Evolutionary conservation across 2,797 vertebrate genomes (phyloP).

Genomic region (Cyclura pinguis): DNA sequence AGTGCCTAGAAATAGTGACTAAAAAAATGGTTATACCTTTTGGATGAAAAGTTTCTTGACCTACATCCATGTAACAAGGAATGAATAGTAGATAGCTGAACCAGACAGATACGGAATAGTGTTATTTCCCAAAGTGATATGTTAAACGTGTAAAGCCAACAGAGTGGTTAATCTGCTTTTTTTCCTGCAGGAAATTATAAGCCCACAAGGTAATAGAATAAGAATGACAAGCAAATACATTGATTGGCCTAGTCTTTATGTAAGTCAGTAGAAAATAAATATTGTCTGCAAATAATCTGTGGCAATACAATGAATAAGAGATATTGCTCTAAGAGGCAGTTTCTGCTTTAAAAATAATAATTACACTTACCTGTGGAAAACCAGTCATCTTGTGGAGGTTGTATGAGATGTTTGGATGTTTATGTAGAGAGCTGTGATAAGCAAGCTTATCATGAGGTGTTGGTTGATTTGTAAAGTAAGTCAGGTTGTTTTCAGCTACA

Average conservation of each 20-base stretch:
- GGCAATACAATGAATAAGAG: neutral
- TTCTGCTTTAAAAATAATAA: neutral
- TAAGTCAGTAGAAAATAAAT: no score
- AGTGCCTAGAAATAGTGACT: neutral
- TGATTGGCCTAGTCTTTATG: no score
- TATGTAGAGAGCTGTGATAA: neutral
- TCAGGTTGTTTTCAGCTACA: neutral
- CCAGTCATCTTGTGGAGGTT: neutral
- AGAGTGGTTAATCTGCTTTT: no score
- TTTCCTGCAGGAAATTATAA: no score
- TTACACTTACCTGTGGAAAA: conserved; percentile 1
- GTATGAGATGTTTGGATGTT: neutral
- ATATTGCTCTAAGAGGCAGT: neutral
- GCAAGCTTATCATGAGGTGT: neutral
- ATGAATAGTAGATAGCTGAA: neutral
- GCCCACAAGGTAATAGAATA: neutral
- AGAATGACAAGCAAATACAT: neutral
- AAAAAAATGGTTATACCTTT: neutral
- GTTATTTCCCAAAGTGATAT: neutral
- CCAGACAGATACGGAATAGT: neutral
- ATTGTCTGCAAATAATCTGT: no score
- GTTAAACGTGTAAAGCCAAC: no score
- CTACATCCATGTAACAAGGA: neutral
- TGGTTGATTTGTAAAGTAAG: neutral
- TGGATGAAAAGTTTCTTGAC: neutral